Evolutionary conservation across 2,888 invertebrate genomes (phyloP).

Genomic region (Scelioninae gen. 1): DNA sequence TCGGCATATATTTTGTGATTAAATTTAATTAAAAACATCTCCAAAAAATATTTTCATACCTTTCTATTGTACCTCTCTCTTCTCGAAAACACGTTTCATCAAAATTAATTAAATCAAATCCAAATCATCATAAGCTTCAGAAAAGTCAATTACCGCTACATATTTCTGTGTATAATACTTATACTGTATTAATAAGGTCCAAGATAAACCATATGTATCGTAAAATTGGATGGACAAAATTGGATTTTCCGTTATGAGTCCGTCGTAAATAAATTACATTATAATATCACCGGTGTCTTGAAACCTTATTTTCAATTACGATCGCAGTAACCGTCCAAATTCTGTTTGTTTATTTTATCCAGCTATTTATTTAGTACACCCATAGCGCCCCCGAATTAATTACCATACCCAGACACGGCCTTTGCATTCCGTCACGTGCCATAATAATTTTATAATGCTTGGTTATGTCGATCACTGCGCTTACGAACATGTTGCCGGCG

Average conservation of each 20-base stretch:
- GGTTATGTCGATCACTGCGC: constrained; percentile 6
- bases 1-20: background rate
- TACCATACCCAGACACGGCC: constrained; percentile 1
- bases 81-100: background rate
- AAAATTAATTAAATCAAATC: constrained; percentile 5
- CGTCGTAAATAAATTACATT: constrained; percentile 19
- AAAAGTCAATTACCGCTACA: constrained; percentile 28
- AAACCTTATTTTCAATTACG: constrained; percentile 32
- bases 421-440: constrained; percentile 6
- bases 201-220: constrained; percentile 40
- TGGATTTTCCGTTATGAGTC: constrained; percentile 41
- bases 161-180: constrained; percentile 22
- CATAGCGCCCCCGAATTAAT: constrained; percentile 2
- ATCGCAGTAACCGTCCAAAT: background rate
- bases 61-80: too few species aligned
- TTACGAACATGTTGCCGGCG: background rate
- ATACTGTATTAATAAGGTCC: constrained; percentile 38
- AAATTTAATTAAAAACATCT: background rate
- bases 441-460: constrained; percentile 18
- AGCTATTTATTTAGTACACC: constrained; percentile 11
- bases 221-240: constrained; percentile 47
- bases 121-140: constrained; percentile 22
- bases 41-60: background rate
- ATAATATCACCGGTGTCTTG: constrained; percentile 11
- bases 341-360: constrained; percentile 23